Base-by-base conservation (phyloP, 2,888 invertebrate genomes). In the Epicampocera succincta region DNA sequence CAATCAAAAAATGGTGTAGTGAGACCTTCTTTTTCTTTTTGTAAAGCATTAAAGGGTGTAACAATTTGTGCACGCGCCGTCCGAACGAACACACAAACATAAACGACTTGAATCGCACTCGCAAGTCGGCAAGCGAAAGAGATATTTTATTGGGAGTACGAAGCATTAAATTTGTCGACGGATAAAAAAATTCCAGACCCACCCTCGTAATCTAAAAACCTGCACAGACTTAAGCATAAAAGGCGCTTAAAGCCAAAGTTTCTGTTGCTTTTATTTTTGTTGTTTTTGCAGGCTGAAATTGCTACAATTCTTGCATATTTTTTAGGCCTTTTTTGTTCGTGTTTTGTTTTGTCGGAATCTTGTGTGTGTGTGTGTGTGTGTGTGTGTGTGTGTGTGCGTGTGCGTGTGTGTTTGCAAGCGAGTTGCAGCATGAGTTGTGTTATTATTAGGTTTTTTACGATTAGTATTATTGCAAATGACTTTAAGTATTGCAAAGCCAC, bases 171-270 rank as follows among this genome's bases (percentile, higher is more conserved):
- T 29, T 29, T 29, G 29, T 29, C 29, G 6, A 29, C 3, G 29
- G 3, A 29, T 29, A 29, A 48, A 48, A 9, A 3, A 15, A 8
- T 15, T 8, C 48, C 4, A 19, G 12, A 15, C n/a, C 42, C 5
- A 3, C 40, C 66, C 52, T 54, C 66, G 66, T 54, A 63, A 46
- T 11, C 69, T 63, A 65, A 68, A 74, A 54, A 44, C 60, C 61
- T 46, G 25, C 60, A 54, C 38, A 69, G 52, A 54, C 87, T 88
- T 87, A 85, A 88, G 85, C 86, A 86, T 86, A 87, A 85, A 86
- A 84, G 83, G 63, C 84, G 85, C 84, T 85, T 84, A 76, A 68
- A 86, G 84, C 76, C 42, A 72, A 69, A 73, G 74, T 65, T 54
- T 44, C 15, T 63, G 54, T 63, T 69, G 33, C 40, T 42, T n/a